Conservation (phyloP, 2,797 vertebrate species). For the Gallirallus australis region DNA sequence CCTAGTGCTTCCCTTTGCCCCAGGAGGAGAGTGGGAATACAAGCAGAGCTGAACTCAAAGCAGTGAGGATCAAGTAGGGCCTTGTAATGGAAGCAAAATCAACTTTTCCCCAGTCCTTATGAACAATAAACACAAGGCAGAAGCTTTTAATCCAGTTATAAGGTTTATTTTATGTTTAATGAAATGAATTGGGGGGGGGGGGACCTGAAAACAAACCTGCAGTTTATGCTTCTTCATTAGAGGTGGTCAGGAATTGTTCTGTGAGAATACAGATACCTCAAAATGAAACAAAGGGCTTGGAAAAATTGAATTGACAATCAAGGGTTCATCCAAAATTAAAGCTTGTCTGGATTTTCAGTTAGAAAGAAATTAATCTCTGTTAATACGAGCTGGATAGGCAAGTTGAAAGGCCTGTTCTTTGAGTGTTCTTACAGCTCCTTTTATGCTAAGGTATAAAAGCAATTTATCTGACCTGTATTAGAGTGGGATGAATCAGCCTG, state of each 20-base stretch:
- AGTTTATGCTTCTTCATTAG: fast-evolving
- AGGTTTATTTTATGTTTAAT: neutral
- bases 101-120: neutral
- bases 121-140: neutral
- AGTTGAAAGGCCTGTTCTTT: neutral
- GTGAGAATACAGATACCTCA: fast-evolving
- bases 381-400: neutral
- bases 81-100: neutral
- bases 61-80: neutral
- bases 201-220: neutral
- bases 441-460: neutral
- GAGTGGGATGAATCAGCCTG: neutral
- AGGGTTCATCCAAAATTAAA: conserved; percentile 9
- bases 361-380: neutral
- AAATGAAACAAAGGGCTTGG: neutral
- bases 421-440: neutral
- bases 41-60: neutral
- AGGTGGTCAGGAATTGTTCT: neutral
- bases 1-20: neutral
- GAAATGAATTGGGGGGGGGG: neutral
- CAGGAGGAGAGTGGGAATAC: neutral
- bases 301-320: neutral
- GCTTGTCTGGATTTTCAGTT: neutral
- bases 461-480: conserved; percentile 15
- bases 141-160: neutral